Evolutionary conservation across 2,113 vertebrate species (phyloP).

Genomic region (Eclectus roratus): DNA sequence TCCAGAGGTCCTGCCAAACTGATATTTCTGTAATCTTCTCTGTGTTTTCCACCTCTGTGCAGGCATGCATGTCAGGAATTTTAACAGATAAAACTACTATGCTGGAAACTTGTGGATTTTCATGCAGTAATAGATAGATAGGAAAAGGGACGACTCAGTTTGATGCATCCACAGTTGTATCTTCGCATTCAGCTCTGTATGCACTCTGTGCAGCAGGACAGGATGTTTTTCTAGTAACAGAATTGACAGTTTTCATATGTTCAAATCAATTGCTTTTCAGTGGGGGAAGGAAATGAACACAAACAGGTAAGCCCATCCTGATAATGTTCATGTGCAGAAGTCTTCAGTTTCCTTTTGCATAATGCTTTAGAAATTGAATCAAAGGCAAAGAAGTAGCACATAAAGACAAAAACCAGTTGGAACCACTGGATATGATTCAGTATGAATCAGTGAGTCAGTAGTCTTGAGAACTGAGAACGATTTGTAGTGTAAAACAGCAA

Average conservation of each 20-base stretch:
- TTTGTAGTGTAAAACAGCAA: conserved; percentile 5
- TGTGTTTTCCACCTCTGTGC: neutral
- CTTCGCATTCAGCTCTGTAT: neutral
- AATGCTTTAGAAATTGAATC: conserved; percentile 15
- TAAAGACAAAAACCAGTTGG: neutral
- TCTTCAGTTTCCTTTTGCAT: neutral
- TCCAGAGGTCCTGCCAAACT: neutral
- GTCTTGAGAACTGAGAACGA: conserved; percentile 40
- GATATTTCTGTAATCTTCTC: neutral
- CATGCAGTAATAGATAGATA: neutral
- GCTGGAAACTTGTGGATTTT: neutral
- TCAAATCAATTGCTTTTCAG: neutral
- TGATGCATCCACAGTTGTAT: neutral
- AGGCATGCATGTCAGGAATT: neutral
- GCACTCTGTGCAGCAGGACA: neutral
- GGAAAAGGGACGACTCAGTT: neutral
- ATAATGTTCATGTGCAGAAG: accelerated
- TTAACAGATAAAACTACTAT: neutral
- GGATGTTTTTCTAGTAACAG: neutral
- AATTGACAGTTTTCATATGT: neutral
- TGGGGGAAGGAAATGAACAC: neutral
- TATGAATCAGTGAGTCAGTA: conserved; percentile 35
- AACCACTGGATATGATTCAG: conserved; percentile 34
- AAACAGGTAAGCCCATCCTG: neutral
- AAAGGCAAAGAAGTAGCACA: neutral